phyloP scores from a whole-genome alignment of 2,888 invertebrate genomes.

The Drosophila subsilvestris region DNA sequence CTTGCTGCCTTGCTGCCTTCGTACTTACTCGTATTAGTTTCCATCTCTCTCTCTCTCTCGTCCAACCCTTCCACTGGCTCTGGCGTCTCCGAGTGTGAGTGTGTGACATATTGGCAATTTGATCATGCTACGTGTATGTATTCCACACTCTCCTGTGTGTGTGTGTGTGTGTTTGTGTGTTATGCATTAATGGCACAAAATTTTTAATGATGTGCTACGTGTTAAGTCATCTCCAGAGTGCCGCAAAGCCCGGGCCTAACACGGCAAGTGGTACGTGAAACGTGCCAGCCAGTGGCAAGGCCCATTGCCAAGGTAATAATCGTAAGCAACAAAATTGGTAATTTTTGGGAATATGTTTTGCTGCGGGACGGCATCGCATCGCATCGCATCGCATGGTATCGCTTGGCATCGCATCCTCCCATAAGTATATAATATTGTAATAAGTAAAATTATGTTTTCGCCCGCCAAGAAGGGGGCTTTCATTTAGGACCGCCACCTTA shows the following conservation, averaged over 20 bases:
- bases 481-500: constrained; percentile 59
- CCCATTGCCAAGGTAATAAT: constrained; percentile 75
- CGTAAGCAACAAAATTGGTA: constrained; percentile 80
- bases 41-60: constrained; percentile 4
- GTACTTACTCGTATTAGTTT: constrained; percentile 60
- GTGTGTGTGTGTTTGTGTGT: constrained; percentile 59
- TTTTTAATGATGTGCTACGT: constrained; percentile 81
- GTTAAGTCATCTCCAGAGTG: constrained; percentile 80
- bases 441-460: constrained; percentile 73
- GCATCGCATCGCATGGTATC: not conserved
- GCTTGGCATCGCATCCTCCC: constrained; percentile 7
- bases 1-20: not conserved
- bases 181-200: constrained; percentile 78
- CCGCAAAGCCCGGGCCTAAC: constrained; percentile 67
- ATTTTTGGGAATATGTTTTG: constrained; percentile 73
- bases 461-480: constrained; percentile 45
- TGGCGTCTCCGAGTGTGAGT: not conserved
- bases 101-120: constrained; percentile 79
- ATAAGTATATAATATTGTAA: constrained; percentile 73
- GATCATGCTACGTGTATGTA: constrained; percentile 61
- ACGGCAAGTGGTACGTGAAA: constrained; percentile 41
- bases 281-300: constrained; percentile 11
- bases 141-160: constrained; percentile 30
- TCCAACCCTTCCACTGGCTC: constrained; percentile 32
- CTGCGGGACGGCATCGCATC: constrained; percentile 11